Conservation (phyloP, 2,888 invertebrate genomes). For the Nycteola revayana region DNA sequence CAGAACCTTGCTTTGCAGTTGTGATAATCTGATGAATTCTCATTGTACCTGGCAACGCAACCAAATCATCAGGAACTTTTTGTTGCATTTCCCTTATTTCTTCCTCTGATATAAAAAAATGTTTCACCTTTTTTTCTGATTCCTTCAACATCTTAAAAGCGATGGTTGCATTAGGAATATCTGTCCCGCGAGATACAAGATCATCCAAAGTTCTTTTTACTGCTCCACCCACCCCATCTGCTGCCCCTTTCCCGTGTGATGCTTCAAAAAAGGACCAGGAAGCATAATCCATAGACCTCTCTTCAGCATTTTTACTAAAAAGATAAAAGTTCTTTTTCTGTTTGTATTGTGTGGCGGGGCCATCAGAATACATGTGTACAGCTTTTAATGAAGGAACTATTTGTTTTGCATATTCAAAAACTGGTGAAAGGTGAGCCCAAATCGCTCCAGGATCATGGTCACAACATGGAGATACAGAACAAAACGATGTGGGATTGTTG, state of each 20-base stretch:
- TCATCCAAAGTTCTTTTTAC: slow-evolving; percentile 14
- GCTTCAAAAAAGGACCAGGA: slow-evolving; percentile 18
- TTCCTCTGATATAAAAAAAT: slow-evolving; percentile 13
- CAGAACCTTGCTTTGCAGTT: slow-evolving; percentile 13
- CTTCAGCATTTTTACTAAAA: slow-evolving; percentile 8
- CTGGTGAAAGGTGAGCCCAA: slow-evolving; percentile 19
- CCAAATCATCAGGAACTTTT: slow-evolving; percentile 12
- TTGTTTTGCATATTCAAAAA: slow-evolving; percentile 14
- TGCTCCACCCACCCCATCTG: slow-evolving; percentile 5
- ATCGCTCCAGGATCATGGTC: slow-evolving; percentile 15
- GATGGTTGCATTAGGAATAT: slow-evolving; percentile 12
- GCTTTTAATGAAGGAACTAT: slow-evolving; percentile 4
- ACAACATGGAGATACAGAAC: no score
- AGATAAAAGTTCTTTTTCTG: slow-evolving; percentile 9
- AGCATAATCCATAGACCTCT: slow-evolving; percentile 7
- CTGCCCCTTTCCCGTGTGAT: slow-evolving; percentile 16
- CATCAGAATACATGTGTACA: slow-evolving; percentile 18
- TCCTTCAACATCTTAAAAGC: slow-evolving; percentile 14
- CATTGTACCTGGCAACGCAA: slow-evolving; percentile 18
- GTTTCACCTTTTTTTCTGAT: slow-evolving; percentile 11
- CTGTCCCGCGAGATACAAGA: slow-evolving; percentile 12
- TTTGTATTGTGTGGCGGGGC: slow-evolving; percentile 12
- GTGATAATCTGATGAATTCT: slow-evolving; percentile 15
- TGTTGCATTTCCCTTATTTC: slow-evolving; percentile 15
- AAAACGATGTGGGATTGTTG: slow-evolving; percentile 15